Evolutionary conservation across 2,888 invertebrate species (phyloP), one percentile per base, ranked within the genome.

Genomic region (Subacronicta megacephala): DNA sequence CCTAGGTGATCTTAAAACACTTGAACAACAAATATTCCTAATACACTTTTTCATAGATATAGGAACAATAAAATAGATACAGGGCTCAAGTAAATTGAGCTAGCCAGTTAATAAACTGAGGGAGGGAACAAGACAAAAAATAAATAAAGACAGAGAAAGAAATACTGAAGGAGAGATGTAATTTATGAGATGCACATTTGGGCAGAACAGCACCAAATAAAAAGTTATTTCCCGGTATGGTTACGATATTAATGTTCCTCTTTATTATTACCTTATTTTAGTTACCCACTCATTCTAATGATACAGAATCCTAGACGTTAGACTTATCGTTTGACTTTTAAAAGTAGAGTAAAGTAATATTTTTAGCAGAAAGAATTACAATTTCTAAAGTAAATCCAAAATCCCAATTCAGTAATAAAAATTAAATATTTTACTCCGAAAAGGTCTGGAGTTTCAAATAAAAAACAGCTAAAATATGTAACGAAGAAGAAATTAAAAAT

Each of bases 121-220:
- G 69, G 84, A 64, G 80, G 77, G 84, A 88, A 84, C 67, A 85
- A 88, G 88, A 90, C 83, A 84, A 81, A 88, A 87, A 82, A 82
- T 77, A 77, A 78, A 78, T 83, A 80, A 83, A 83, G 90, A 90
- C 78, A 84, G 87, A 85, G 91, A 90, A 75, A 82, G 88, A 85
- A 82, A 87, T 75, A 89, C 76, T 83, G 85, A 89, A 90, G 92
- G 88, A 90, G 85, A 82, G 81, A 46, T 76, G 82, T 93, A 83
- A 94, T 94, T 94, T 94, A 94, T 93, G 90, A 67, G 89, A 89
- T 92, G 93, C 93, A 94, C 93, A 93, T 93, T 93, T 90, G 92
- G 90, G 88, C 87, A 85, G 87, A 92, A 90, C 88, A 88, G 88
- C 85, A 82, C 82, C 84, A 87, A 92, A 92, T 89, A 90, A 92